These are phyloP conservation scores for Perizoma flavofasciatum DNA, from an alignment of 2,888 invertebrate species.

Conservation along the genomic window DNA sequence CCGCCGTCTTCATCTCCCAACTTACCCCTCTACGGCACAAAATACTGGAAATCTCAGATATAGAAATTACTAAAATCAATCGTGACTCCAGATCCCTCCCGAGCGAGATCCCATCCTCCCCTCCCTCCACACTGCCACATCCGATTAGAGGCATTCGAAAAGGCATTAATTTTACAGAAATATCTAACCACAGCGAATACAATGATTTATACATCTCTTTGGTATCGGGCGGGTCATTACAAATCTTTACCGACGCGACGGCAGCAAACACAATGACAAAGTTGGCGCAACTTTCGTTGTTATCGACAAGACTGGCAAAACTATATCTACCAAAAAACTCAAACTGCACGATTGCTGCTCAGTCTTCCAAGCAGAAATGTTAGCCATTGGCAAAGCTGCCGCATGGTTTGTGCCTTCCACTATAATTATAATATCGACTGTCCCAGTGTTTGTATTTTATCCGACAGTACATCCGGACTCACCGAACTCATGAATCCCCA, in stretches of 20 bases:
- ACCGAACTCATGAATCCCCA: too few species aligned
- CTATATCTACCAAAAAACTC: neutral
- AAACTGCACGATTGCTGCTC: constrained; percentile 16
- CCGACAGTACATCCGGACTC: too few species aligned
- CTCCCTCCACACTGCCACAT: neutral
- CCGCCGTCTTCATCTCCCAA: constrained; percentile 26
- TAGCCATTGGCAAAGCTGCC: neutral
- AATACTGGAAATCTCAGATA: constrained; percentile 8
- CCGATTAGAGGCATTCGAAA: neutral
- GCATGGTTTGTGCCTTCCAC: too few species aligned
- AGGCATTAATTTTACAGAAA: neutral
- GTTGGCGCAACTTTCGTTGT: neutral
- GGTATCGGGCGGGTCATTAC: neutral
- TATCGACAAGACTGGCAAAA: neutral
- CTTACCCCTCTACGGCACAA: constrained; percentile 28
- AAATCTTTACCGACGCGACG: constrained; percentile 7
- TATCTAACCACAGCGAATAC: neutral
- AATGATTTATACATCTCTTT: neutral
- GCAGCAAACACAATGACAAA: neutral
- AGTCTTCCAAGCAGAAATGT: constrained; percentile 4
- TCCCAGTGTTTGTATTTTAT: too few species aligned
- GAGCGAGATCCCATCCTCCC: constrained; percentile 1
- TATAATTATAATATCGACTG: too few species aligned
- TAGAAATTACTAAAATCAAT: constrained; percentile 1
- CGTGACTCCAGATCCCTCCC: constrained; percentile 6